Evolutionary conservation across 2,888 invertebrate genomes (phyloP).

Genomic region (Taphrorychus bicolor): DNA sequence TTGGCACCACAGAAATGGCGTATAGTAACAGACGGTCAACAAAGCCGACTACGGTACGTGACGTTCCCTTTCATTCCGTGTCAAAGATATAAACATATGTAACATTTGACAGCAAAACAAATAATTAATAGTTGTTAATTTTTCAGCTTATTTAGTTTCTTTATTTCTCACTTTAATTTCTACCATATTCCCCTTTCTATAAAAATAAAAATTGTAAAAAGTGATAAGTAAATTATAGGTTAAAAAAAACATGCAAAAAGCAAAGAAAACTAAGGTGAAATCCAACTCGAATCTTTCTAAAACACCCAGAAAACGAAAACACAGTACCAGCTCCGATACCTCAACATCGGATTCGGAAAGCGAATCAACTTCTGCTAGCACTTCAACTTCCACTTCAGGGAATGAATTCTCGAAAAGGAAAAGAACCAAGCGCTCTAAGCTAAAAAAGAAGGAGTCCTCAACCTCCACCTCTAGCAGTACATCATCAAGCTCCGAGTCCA

Average conservation of each 20-base stretch:
- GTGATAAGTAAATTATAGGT: no score
- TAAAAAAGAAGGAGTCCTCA: constrained; percentile 24
- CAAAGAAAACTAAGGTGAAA: constrained; percentile 28
- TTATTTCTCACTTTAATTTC: no score
- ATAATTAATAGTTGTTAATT: no score
- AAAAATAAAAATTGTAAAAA: no score
- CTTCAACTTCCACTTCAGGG: constrained; percentile 22
- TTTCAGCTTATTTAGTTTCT: no score
- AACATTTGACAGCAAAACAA: no score
- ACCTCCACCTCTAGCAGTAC: constrained; percentile 29
- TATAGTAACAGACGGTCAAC: no score
- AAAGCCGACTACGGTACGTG: no score
- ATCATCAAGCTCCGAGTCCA: constrained; percentile 14
- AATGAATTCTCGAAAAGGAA: constrained; percentile 28
- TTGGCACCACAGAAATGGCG: no score
- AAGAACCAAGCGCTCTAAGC: constrained; percentile 25
- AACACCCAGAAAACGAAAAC: constrained; percentile 32
- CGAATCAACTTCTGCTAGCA: constrained; percentile 18
- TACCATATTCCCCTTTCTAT: no score
- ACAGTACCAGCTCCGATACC: constrained; percentile 34
- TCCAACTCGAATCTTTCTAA: constrained; percentile 22
- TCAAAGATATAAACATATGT: no score
- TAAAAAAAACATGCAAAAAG: constrained; percentile 40
- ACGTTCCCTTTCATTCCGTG: no score
- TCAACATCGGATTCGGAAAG: constrained; percentile 34